Base-by-base conservation (phyloP, 2,113 vertebrate species). In the Oxygymnocypris stewartii region DNA sequence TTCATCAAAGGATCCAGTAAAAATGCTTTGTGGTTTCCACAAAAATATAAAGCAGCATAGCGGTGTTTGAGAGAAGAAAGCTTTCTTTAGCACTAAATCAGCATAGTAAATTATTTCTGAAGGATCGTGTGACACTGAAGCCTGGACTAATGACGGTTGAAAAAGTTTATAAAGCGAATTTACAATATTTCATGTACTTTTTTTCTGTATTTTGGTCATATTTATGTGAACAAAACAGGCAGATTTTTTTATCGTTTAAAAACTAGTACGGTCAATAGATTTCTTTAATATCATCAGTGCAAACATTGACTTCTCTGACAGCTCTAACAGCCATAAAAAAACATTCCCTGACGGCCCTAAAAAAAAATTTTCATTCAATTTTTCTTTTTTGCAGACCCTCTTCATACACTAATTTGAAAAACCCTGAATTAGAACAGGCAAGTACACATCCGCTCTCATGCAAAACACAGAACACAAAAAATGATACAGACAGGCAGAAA, bases 401-500 rank as follows among this genome's bases (percentile, higher is more conserved):
- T n/a, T n/a, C n/a, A n/a, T n/a, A n/a, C 35, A 37, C 18, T 11
- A 11, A 4, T 73, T 42, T 73, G 37, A 73, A 71, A 40, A n/a
- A 37, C 37, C 69, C 69, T 12, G 37, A 73, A 20, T 76, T 16
- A 16, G 13, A 76, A 47, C 42, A 74, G 23, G 11, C 9, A 47
- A 47, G n/a, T 75, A 25, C 42, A 76, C 73, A 76, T 76, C 37
- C 9, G 4, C 37, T 42, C 69, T 8, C 37, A 54, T 85, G 84
- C 63, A 37, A 85, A 63, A 85, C 63, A 87, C 35, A 75, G 20
- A 20, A 44, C 1, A 37, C 10, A 6, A n/a, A n/a, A n/a, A n/a
- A n/a, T 23, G 69, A 84, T 76, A 87, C 65, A 87, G 82, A 89
- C 49, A 87, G 25, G 79, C 86, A 73, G 91, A 90, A 88, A 82